Conservation (phyloP, 2,113 vertebrate species). For the Nematolebias whitei region DNA sequence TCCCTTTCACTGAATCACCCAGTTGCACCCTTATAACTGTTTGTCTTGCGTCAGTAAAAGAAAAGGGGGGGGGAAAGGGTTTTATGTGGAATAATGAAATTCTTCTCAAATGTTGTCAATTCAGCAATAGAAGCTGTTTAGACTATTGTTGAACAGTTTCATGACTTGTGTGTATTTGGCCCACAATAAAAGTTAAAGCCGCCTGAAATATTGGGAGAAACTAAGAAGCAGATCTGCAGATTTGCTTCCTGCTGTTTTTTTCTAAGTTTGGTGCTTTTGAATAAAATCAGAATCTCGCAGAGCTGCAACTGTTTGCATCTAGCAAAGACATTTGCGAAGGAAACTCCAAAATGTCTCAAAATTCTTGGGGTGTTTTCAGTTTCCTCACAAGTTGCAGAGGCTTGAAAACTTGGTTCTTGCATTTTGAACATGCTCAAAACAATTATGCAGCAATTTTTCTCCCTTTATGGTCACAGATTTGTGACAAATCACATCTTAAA, state of each 20-base stretch:
- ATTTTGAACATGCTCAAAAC: too few relatives aligned
- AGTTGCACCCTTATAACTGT: slow-evolving; percentile 11
- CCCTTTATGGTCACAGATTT: too few relatives aligned
- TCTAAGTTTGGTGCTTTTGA: neutral
- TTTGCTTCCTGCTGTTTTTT: neutral
- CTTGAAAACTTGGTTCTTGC: too few relatives aligned
- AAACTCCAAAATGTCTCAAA: too few relatives aligned
- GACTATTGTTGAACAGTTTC: slow-evolving; percentile 3
- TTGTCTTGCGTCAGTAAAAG: neutral
- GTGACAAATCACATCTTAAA: too few relatives aligned
- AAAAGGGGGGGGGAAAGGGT: neutral
- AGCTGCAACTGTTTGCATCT: too few relatives aligned
- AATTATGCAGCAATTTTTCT: too few relatives aligned
- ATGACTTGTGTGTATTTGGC: slow-evolving; percentile 3
- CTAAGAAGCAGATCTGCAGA: neutral
- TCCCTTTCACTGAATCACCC: slow-evolving; percentile 23
- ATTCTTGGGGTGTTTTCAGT: too few relatives aligned
- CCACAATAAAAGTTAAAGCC: neutral
- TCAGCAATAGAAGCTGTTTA: slow-evolving; percentile 9
- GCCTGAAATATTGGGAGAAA: slow-evolving; percentile 1
- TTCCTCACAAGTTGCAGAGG: too few relatives aligned
- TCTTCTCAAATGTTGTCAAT: slow-evolving; percentile 46
- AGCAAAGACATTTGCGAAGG: too few relatives aligned
- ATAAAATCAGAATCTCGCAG: too few relatives aligned
- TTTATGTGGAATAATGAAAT: slow-evolving; percentile 13